Evolutionary conservation across 2,888 invertebrate genomes (phyloP).

Genomic region (Metopia argyrocephala): DNA sequence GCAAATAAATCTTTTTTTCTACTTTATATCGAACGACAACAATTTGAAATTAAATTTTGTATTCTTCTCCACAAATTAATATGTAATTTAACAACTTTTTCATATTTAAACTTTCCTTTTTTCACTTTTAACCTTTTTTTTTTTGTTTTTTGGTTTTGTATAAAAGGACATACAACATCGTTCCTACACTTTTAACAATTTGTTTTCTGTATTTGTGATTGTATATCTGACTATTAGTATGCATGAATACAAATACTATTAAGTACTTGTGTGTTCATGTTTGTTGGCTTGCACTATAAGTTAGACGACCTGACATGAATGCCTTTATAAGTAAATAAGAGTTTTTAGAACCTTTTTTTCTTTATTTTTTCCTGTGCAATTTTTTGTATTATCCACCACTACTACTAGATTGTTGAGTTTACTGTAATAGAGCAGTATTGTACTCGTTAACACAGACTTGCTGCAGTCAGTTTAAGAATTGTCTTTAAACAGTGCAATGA

Average conservation of each 20-base stretch:
- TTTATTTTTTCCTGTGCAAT: slow-evolving; percentile 9
- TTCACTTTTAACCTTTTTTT: no score
- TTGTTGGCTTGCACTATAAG: slow-evolving; percentile 27
- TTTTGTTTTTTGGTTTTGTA: no score
- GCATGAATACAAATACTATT: no score
- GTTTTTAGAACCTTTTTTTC: slow-evolving; percentile 47
- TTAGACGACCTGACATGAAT: slow-evolving; percentile 58
- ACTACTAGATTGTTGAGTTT: slow-evolving; percentile 57
- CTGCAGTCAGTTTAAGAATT: slow-evolving; percentile 50
- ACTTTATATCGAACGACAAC: no score
- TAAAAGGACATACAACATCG: no score
- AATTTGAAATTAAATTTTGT: no score
- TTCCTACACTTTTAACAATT: no score
- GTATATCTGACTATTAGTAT: background rate
- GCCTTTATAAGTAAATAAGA: slow-evolving; percentile 58
- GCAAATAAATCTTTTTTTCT: no score
- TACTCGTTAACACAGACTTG: slow-evolving; percentile 52
- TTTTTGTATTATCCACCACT: background rate
- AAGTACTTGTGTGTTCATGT: slow-evolving; percentile 1
- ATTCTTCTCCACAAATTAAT: no score
- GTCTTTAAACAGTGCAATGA: slow-evolving; percentile 26
- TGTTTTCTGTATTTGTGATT: background rate
- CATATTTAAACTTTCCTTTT: no score
- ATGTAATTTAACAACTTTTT: no score
- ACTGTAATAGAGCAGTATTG: slow-evolving; percentile 48